Conservation (phyloP, 1,140 invertebrate species). For the Lanistes nyassanus region DNA sequence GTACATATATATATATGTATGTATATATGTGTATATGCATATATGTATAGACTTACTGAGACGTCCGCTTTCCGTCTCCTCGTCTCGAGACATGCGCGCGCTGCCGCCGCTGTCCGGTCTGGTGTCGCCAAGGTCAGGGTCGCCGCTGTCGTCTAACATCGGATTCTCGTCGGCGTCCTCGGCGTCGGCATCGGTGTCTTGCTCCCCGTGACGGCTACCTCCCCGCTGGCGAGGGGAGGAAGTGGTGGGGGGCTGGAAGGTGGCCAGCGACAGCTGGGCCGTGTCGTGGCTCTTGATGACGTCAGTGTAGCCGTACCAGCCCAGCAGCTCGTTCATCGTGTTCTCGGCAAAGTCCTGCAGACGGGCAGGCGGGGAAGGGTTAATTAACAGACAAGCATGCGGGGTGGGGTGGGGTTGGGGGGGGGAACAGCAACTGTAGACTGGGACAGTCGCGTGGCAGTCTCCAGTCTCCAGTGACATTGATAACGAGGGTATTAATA, state of each 20-base stretch:
- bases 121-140: slow-evolving; percentile 19
- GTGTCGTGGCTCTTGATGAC: slow-evolving; percentile 71
- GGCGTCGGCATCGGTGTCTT: slow-evolving; percentile 17
- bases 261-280: slow-evolving; percentile 61
- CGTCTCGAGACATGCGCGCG: slow-evolving; percentile 28
- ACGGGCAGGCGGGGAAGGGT: not conserved
- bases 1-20: no score
- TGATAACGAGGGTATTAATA: no score
- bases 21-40: no score
- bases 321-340: slow-evolving; percentile 89
- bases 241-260: slow-evolving; percentile 31
- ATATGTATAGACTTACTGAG: slow-evolving; percentile 5
- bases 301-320: slow-evolving; percentile 89
- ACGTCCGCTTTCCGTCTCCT: slow-evolving; percentile 11
- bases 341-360: slow-evolving; percentile 86
- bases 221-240: not conserved
- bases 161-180: slow-evolving; percentile 5
- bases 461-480: no score
- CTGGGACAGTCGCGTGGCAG: no score
- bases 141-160: slow-evolving; percentile 10
- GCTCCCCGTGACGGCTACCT: not conserved
- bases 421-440: no score
- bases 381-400: no score
- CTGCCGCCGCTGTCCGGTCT: slow-evolving; percentile 4
- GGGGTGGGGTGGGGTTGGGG: no score